These are phyloP conservation scores for Drosophila barbarae DNA, from an alignment of 2,888 invertebrate species.

Conservation along the genomic window DNA sequence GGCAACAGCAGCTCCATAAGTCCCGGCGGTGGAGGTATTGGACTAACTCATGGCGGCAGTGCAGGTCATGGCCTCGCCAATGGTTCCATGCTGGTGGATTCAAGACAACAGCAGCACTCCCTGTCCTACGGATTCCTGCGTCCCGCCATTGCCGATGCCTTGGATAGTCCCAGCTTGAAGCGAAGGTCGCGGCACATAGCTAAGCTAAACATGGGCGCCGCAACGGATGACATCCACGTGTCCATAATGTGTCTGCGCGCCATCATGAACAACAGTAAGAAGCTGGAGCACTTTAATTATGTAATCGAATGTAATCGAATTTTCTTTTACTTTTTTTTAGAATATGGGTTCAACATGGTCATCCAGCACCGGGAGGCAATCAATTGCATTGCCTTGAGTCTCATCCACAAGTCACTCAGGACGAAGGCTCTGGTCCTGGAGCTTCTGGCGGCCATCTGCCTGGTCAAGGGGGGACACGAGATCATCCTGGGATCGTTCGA, in stretches of 20 bases:
- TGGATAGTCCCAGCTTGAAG: slow-evolving; percentile 86
- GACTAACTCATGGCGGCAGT: slow-evolving; percentile 50
- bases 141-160: slow-evolving; percentile 82
- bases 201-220: slow-evolving; percentile 95
- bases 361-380: slow-evolving; percentile 99
- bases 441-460: slow-evolving; percentile 97
- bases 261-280: slow-evolving; percentile 96
- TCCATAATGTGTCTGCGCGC: slow-evolving; percentile 99
- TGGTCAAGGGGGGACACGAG: slow-evolving; percentile 99
- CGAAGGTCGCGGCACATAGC: slow-evolving; percentile 91
- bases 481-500: slow-evolving; percentile 98
- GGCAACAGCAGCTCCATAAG: slow-evolving; percentile 78
- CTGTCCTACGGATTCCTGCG: slow-evolving; percentile 79
- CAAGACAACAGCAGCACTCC: slow-evolving; percentile 51
- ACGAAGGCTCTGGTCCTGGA: slow-evolving; percentile 98
- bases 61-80: slow-evolving; percentile 42
- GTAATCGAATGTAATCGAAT: background rate
- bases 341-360: slow-evolving; percentile 99
- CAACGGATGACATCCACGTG: slow-evolving; percentile 98
- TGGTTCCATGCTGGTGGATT: slow-evolving; percentile 65
- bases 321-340: background rate
- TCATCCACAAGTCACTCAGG: slow-evolving; percentile 97
- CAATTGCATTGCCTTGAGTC: slow-evolving; percentile 97
- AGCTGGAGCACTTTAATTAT: background rate
- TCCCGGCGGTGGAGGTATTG: slow-evolving; percentile 65